Conservation (phyloP, 1,140 invertebrate genomes). For the Lepidostoma basale region DNA sequence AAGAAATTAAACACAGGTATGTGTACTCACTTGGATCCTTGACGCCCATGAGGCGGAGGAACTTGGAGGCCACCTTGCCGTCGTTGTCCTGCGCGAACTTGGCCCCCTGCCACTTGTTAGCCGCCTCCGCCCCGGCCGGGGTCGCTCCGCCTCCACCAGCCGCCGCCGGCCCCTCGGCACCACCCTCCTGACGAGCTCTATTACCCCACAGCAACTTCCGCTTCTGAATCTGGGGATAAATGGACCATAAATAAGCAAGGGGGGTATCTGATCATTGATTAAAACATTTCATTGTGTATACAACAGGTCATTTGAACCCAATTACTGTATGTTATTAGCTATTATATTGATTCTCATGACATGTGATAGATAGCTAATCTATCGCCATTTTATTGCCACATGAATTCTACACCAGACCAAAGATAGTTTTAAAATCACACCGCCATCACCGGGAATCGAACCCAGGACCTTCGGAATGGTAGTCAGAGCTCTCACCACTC, state of each 20-base stretch:
- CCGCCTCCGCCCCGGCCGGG: conserved; percentile 53
- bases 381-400: too few species aligned
- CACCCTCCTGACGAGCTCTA: too few species aligned
- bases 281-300: conserved; percentile 9
- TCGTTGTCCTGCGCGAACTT: conserved; percentile 88
- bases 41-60: conserved; percentile 94
- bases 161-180: conserved; percentile 53
- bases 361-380: too few species aligned
- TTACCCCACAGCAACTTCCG: conserved; percentile 88
- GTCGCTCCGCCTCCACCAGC: conserved; percentile 46
- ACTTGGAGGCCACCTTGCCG: conserved; percentile 91
- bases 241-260: background rate
- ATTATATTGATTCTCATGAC: too few species aligned
- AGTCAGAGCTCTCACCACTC: too few species aligned
- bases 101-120: conserved; percentile 79
- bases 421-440: too few species aligned
- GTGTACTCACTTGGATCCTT: conserved; percentile 64
- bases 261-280: background rate
- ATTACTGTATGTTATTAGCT: too few species aligned
- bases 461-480: too few species aligned
- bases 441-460: too few species aligned
- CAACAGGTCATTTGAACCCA: too few species aligned
- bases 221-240: conserved; percentile 75
- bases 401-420: too few species aligned
- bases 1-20: background rate